Evolutionary conservation across 2,888 invertebrate species (phyloP).

Genomic region (Phaonia tiefii): DNA sequence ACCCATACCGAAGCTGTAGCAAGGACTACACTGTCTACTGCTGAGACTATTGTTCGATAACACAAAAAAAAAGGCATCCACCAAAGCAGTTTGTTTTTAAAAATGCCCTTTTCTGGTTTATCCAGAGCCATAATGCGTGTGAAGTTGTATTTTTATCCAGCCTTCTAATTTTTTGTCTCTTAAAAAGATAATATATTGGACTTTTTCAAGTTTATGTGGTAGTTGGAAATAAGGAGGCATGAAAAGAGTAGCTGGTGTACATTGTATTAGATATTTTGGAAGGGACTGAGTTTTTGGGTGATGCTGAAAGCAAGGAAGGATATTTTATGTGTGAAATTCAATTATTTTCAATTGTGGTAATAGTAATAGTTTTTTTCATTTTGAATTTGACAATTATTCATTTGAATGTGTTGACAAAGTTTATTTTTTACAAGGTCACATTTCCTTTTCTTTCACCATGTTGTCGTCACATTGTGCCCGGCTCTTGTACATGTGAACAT

Average conservation of each 20-base stretch:
- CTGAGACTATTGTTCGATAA: conserved; percentile 45
- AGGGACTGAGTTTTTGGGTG: background rate
- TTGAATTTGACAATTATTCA: conserved; percentile 12
- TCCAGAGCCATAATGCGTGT: conserved; percentile 45
- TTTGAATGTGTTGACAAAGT: conserved; percentile 8
- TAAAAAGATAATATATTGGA: conserved; percentile 23
- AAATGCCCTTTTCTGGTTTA: conserved; percentile 62
- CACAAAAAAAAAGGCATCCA: conserved; percentile 47
- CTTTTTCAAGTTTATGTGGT: background rate
- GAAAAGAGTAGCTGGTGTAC: background rate
- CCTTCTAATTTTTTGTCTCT: conserved; percentile 5
- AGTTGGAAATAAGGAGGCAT: background rate
- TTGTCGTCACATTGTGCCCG: no score
- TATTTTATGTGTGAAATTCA: background rate
- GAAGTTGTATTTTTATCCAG: conserved; percentile 27
- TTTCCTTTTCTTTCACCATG: no score
- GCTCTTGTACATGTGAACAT: no score
- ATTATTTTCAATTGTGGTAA: conserved; percentile 9
- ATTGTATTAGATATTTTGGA: background rate
- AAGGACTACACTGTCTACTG: no score
- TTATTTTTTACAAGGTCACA: no score
- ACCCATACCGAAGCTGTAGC: no score
- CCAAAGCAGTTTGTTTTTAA: conserved; percentile 62
- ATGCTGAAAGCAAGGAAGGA: background rate
- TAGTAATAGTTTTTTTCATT: no score